Evolutionary conservation across 2,797 vertebrate genomes (phyloP), one percentile per base, ranked within the genome.

Genomic region (Columba guinea): DNA sequence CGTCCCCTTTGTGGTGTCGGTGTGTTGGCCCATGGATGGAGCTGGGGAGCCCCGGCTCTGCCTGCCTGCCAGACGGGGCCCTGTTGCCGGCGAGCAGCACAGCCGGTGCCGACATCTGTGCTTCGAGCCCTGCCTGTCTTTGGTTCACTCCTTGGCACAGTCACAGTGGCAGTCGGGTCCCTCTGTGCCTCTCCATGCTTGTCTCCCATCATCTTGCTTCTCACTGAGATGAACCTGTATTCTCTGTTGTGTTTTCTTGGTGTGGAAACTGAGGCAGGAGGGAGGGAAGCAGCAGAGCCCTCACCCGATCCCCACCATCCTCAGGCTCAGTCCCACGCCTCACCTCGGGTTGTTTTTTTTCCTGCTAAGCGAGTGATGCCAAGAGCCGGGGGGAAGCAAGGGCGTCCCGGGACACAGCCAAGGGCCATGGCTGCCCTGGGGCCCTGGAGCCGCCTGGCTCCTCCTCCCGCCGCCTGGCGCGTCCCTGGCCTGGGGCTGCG

Each of bases 21-120:
- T 28, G 63, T 67, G 35, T 12, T 7, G 49, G 55, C 13, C 75
- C 39, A 1, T 4, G 85, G 64, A n/a, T 51, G 91, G 28, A 76
- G 70, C 49, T 2, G 18, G 81, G 86, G 70, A 91, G 74, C 75
- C 67, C 84, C 9, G 5, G 48, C 14, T 63, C 77, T 55, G 91
- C 60, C 71, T 22, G 46, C 18, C 80, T 80, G 92, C 87, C 94
- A 94, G 95, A 85, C 87, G 41, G 91, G 41, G 91, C 70, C 70
- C 84, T 26, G 15, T 89, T 91, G 91, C 91, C 1, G 9, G 59
- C 16, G 67, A 91, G 93, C 19, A 1, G 87, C 94, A 84, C 93
- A 91, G 95, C 84, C 71, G 75, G 96, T 73, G 82, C 87, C 1
- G 64, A 51, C 94, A 90, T 89, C 94, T 94, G 93, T 91, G 75